Base-by-base conservation (phyloP, 2,797 vertebrate genomes). In the Knipowitschia caucasica region DNA sequence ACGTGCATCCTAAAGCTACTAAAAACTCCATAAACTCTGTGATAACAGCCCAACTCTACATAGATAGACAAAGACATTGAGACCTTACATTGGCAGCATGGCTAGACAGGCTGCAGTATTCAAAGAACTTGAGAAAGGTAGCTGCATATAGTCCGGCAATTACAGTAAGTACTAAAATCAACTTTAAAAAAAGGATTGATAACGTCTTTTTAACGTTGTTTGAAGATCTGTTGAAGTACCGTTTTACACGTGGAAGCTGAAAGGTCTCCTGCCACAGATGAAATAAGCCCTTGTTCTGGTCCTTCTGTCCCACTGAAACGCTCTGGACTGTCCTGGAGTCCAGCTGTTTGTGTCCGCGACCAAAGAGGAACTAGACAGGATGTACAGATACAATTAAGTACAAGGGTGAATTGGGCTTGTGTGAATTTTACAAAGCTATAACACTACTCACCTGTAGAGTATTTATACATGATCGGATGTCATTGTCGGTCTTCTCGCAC, bases 211-310 rank as follows among this genome's bases (percentile, higher is more conserved):
- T 17, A 43, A 15, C 12, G 14, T 11, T 25, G 39, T 12, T 14
- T 23, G 2, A n/a, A 8, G 12, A 8, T 1, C 8, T 25, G n/a
- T 25, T 1, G 6, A 17, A 6, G 8, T 51, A 93, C 93, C 94
- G 91, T 71, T 94, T 94, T 14, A 55, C 8, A 12, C 80, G 91
- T 0, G 94, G 95, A 18, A 99, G 87, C 88, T 95, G 95, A 78
- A 99, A 98, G 61, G 98, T 89, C 67, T 95, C 95, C 52, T 98
- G 95, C 96, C 96, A 99, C 59, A 96, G 82, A 1, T 91, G 88
- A 82, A 99, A 99, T 0, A 98, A 83, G 5, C 96, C 94, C 63
- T 94, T 98, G 80, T 94, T 96, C 73, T 96, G 94, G 85, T 99
- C 96, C 80, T 99, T 99, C 74, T 95, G 83, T 18, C 96, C 96